Evolutionary conservation across 2,797 vertebrate genomes (phyloP).

Genomic region (Cichlasoma orientale): DNA sequence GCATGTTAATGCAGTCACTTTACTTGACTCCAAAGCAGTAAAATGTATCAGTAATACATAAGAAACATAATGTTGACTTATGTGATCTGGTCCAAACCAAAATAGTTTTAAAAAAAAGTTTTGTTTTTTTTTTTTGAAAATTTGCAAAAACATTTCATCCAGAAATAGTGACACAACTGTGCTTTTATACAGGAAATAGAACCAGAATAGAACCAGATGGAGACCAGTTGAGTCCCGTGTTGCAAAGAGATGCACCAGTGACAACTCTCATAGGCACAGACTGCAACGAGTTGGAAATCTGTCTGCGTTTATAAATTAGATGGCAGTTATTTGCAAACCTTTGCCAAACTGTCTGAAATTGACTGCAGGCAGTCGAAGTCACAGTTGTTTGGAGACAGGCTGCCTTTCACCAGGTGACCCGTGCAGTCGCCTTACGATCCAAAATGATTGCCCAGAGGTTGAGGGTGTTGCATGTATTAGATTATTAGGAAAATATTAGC

Average conservation of each 20-base stretch:
- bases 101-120: not conserved
- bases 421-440: not conserved
- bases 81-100: not conserved
- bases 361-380: not conserved
- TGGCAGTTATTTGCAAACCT: not conserved
- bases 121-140: no score
- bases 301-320: not conserved
- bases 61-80: no score
- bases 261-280: not conserved
- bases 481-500: not conserved
- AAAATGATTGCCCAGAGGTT: not conserved
- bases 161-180: no score
- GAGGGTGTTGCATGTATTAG: not conserved
- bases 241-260: no score
- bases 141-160: not conserved
- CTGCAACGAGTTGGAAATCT: not conserved
- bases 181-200: no score
- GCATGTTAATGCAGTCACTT: not conserved
- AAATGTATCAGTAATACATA: no score
- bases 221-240: no score
- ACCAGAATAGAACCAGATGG: no score
- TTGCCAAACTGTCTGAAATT: not conserved
- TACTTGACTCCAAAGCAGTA: not conserved
- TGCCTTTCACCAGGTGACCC: not conserved
- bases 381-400: not conserved